Base-by-base conservation (phyloP, 1,140 invertebrate genomes). In the Saxidomus purpurata region DNA sequence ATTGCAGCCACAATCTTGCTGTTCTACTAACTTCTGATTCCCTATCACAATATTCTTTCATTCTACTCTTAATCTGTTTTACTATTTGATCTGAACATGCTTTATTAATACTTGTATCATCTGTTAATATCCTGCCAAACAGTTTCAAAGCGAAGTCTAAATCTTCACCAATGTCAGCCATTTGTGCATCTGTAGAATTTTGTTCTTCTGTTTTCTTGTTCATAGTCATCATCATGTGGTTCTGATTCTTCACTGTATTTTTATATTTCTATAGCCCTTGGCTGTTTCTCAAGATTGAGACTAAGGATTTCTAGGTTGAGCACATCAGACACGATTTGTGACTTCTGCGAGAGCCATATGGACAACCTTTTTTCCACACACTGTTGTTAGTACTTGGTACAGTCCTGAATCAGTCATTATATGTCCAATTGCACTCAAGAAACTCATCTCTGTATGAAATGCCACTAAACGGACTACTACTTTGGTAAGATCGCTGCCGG, bases 1-100 rank as follows among this genome's bases (percentile, higher is more conserved):
- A 92, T 55, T 92, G 84, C 15, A 92, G 28, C 89, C 92, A 93
- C 13, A 92, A 38, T 47, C 31, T 0, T 79, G 80, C 69, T 43
- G 80, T 90, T 71, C 88, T 59, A 52, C 31, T 47, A 22, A 13
- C 96, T 71, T 95, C 92, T 92, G 96, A 93, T 34, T 95, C 93
- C 59, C 87, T 49, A 96, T 61, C 90, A 61, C 55, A 61, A 25
- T 61, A 61, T 61, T 25, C 1, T 19, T n/a, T n/a, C 11, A 25
- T n/a, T 19, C 80, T 79, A 49, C 19, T 40, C 28, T 25, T 38
- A 63, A n/a, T 36, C 22, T 34, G 38, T 79, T 49, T 52, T n/a
- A 61, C 15, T 19, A 43, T 3, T 34, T 61, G 40, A 34, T 81
- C 34, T 61, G 34, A 22, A 25, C 28, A 28, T 49, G 28, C 17